Evolutionary conservation across 2,113 vertebrate genomes (phyloP).

Genomic region (zebrafish (Danio rerio)): DNA sequence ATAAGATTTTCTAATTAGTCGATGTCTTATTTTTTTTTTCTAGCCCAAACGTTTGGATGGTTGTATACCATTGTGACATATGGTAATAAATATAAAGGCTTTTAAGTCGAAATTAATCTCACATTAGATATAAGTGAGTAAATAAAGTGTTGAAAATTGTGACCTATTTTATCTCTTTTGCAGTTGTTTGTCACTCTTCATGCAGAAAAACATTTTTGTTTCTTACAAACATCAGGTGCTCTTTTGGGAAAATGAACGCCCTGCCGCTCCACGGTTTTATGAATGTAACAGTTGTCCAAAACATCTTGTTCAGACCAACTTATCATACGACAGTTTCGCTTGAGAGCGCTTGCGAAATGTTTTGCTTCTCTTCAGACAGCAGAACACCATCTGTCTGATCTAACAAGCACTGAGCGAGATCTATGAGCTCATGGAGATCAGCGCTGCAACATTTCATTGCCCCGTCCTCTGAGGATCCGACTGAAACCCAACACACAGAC

Average conservation of each 20-base stretch:
- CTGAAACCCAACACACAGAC: neutral
- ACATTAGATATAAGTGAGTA: too few relatives aligned
- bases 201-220: neutral
- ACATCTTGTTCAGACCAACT: conserved; percentile 44
- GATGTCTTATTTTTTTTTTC: too few relatives aligned
- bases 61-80: too few relatives aligned
- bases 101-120: too few relatives aligned
- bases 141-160: neutral
- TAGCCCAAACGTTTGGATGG: too few relatives aligned
- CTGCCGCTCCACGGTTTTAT: conserved; percentile 15
- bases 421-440: conserved; percentile 14
- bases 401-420: conserved; percentile 43
- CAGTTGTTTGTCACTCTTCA: too few relatives aligned
- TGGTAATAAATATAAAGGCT: too few relatives aligned
- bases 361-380: conserved; percentile 42
- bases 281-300: conserved; percentile 18
- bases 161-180: neutral
- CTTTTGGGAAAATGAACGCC: conserved; percentile 2
- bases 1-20: too few relatives aligned
- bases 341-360: conserved; percentile 33
- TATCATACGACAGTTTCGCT: conserved; percentile 29
- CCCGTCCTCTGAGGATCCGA: neutral
- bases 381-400: conserved; percentile 54
- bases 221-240: conserved; percentile 1
- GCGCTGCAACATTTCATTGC: conserved; percentile 5